Conservation (phyloP, 2,888 invertebrate species). For the Girardia tigrina region DNA sequence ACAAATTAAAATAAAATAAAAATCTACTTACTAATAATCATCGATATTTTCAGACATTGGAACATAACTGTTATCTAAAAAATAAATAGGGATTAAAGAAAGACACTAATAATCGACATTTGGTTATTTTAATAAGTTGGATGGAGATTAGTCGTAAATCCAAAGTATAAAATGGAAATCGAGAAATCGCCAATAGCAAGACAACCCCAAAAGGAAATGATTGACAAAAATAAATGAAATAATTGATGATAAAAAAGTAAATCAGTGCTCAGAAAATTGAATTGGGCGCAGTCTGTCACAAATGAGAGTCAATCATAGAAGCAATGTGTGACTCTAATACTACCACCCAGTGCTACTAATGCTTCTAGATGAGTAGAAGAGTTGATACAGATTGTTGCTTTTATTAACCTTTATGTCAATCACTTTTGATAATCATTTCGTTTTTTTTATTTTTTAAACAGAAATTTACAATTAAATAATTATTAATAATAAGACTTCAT, state of each 20-base stretch:
- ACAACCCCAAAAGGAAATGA: neutral
- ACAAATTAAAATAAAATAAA: too few relatives aligned
- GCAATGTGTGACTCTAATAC: neutral
- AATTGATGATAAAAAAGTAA: neutral
- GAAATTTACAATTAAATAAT: neutral
- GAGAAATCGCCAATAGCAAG: neutral
- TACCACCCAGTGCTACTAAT: conserved; percentile 23
- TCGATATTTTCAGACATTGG: neutral
- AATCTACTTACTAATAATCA: neutral
- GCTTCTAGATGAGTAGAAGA: conserved; percentile 23
- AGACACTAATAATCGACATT: neutral
- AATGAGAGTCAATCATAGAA: conserved; percentile 9
- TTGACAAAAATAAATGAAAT: neutral
- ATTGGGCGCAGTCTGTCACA: conserved; percentile 13
- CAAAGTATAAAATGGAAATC: neutral
- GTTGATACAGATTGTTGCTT: conserved; percentile 12
- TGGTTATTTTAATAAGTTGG: neutral
- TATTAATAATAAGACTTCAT: too few relatives aligned
- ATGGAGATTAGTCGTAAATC: neutral
- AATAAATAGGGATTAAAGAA: neutral
- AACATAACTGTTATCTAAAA: conserved; percentile 4
- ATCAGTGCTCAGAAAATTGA: conserved; percentile 13
- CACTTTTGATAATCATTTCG: neutral
- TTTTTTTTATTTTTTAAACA: neutral
- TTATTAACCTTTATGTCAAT: conserved; percentile 12